Conservation (phyloP, 2,113 vertebrate genomes). For the Morone chrysops region DNA sequence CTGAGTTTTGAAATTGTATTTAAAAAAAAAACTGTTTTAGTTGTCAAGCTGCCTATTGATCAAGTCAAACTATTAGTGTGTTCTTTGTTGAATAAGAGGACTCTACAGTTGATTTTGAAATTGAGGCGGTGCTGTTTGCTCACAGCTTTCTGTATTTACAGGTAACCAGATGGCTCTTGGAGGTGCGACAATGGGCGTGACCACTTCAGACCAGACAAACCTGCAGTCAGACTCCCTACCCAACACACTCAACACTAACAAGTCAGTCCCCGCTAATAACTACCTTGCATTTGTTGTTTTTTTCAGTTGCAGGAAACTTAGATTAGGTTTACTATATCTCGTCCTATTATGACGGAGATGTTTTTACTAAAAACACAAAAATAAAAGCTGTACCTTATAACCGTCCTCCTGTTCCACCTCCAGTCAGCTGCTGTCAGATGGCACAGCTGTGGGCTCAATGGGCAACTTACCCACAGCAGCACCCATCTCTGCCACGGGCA, state of each 20-base stretch:
- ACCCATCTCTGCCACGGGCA: conserved; percentile 91
- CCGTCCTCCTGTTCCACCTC: conserved; percentile 7
- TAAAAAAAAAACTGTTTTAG: background rate
- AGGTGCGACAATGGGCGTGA: conserved; percentile 86
- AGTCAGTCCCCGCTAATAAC: conserved; percentile 83
- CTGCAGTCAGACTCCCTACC: conserved; percentile 94
- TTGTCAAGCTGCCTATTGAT: background rate
- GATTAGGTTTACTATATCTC: background rate
- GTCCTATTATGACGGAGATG: background rate
- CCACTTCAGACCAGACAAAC: conserved; percentile 90
- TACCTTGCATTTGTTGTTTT: background rate
- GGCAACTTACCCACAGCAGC: conserved; percentile 93
- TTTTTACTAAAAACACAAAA: background rate
- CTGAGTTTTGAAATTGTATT: background rate
- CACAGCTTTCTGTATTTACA: conserved; percentile 70
- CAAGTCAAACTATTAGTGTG: background rate
- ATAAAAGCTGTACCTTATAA: background rate
- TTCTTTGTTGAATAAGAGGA: background rate
- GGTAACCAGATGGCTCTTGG: conserved; percentile 93
- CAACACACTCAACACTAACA: conserved; percentile 90
- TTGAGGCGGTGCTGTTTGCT: background rate
- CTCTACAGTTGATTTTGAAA: conserved; percentile 4
- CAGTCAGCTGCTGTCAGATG: conserved; percentile 93
- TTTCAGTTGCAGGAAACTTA: background rate
- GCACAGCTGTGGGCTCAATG: conserved; percentile 88